Percentiles rank a stretch among this genome's conserved stretches.
These are phyloP conservation scores for Thunnus thynnus DNA, from an alignment of 2,113 vertebrate species.

Conservation along the genomic window DNA sequence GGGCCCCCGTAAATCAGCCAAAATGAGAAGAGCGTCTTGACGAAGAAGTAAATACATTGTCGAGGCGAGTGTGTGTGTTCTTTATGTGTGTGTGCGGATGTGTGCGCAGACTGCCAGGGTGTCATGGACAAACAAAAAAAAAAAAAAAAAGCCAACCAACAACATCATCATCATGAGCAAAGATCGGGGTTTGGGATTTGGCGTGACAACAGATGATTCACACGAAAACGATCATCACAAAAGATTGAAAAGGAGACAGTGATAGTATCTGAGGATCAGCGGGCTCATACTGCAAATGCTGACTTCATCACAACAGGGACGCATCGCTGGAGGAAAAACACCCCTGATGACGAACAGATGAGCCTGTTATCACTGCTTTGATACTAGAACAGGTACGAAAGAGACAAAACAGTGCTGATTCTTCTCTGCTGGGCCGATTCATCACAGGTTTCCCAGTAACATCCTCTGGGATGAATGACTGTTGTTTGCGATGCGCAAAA, in stretches of 20 bases:
- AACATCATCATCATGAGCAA: slow-evolving; percentile 18
- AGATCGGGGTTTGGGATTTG: slow-evolving; percentile 45
- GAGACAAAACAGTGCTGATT: slow-evolving; percentile 3
- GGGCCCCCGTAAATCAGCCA: slow-evolving; percentile 70
- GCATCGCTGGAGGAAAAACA: slow-evolving; percentile 20
- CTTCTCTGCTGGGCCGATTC: neutral
- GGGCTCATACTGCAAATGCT: slow-evolving; percentile 37
- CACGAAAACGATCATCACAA: slow-evolving; percentile 27
- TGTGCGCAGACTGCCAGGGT: slow-evolving; percentile 32
- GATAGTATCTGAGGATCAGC: slow-evolving; percentile 58
- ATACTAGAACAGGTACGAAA: slow-evolving; percentile 32
- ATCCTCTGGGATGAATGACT: slow-evolving; percentile 32
- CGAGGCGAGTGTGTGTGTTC: slow-evolving; percentile 46
- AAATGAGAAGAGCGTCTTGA: slow-evolving; percentile 68
- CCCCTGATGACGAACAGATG: slow-evolving; percentile 58
- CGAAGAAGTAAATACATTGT: slow-evolving; percentile 71
- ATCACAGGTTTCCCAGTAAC: slow-evolving; percentile 32
- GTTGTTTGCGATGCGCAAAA: slow-evolving; percentile 55
- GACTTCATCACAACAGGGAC: slow-evolving; percentile 47
- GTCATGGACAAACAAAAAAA: slow-evolving; percentile 49
- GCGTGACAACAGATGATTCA: slow-evolving; percentile 55
- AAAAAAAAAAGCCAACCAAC: neutral
- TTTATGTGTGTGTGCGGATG: slow-evolving; percentile 14
- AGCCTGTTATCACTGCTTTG: neutral
- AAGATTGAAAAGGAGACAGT: slow-evolving; percentile 8